Percentiles rank a stretch among this genome's conserved stretches.
Conservation (phyloP, 2,797 vertebrate species). For the Pangasius mekongensis region DNA sequence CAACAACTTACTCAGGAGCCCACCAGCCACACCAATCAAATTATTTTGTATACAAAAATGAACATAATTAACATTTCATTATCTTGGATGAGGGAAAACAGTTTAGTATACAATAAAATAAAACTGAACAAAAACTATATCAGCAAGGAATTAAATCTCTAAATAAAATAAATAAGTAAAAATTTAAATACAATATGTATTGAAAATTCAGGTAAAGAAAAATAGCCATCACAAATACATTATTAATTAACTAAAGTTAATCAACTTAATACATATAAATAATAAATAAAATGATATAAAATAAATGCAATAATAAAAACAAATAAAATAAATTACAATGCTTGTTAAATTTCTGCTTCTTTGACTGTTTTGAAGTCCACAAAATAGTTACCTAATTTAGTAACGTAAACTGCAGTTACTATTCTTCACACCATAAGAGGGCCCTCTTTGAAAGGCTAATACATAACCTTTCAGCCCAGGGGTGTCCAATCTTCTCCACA, state of each 20-base stretch:
- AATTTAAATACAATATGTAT: not conserved
- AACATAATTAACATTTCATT: not conserved
- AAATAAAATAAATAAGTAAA: not conserved
- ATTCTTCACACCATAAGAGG: not conserved
- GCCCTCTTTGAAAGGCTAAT: not conserved
- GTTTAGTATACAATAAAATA: not conserved
- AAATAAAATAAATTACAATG: not conserved
- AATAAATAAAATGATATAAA: not conserved
- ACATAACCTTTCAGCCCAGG: not conserved
- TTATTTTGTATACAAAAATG: not conserved
- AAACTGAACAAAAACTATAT: not conserved
- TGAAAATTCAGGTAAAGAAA: not conserved
- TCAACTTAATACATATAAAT: not conserved
- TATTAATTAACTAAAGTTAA: not conserved
- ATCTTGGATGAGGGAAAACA: not conserved
- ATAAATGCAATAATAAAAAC: not conserved
- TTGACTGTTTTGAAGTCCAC: not conserved
- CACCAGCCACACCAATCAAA: not conserved
- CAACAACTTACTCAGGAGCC: not conserved
- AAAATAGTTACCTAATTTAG: not conserved
- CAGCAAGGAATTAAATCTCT: not conserved
- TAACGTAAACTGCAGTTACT: not conserved
- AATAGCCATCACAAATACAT: not conserved
- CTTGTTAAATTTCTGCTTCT: not conserved
- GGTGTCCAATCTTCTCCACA: too few species aligned